Evolutionary conservation across 2,113 vertebrate species (phyloP), one percentile per base, ranked within the genome.

Genomic region (Sceloporus tristichus): DNA sequence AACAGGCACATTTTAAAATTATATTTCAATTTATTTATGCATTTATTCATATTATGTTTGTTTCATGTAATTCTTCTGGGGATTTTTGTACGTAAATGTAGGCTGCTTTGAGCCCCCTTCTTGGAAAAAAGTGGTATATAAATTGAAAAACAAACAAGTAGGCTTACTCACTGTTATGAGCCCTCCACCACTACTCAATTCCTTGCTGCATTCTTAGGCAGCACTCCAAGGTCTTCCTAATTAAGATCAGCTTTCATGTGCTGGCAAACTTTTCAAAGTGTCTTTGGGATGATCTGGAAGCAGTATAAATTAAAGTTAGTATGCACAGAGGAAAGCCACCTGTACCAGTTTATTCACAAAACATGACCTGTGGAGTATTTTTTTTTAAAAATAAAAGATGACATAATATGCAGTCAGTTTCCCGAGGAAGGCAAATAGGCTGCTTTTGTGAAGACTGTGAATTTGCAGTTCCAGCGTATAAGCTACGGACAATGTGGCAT

Each of bases 381-480:
- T 62, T 62, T 59, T 2, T 1, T 14, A n/a, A 1, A 66, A 29
- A 1, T 25, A 21, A 83, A 79, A 87, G 48, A 42, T 1, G 42
- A 23, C 71, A 87, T 87, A 92, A 84, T 18, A 5, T 0, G 0
- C 0, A 1, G 82, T 83, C 71, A 18, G 42, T 68, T 85, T 92
- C 85, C 56, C 80, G 82, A 23, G 34, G 74, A 73, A 68, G 84
- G 81, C 87, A 42, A 65, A 29, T 78, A 68, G 62, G 54, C 0
- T 75, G n/a, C 87, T 89, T 65, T 62, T 91, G 87, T 91, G 85
- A 80, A 85, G 92, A 86, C 82, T 91, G 86, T 86, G 85, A 80
- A 91, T 93, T 87, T 92, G 88, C 91, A 93, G 86, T 93, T 92
- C 92, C 89, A 73, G 93, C 88, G 85, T 87, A 85, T 85, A 74